Evolutionary conservation across 2,113 vertebrate species (phyloP).

Genomic region (Petrocephalus zakoni): DNA sequence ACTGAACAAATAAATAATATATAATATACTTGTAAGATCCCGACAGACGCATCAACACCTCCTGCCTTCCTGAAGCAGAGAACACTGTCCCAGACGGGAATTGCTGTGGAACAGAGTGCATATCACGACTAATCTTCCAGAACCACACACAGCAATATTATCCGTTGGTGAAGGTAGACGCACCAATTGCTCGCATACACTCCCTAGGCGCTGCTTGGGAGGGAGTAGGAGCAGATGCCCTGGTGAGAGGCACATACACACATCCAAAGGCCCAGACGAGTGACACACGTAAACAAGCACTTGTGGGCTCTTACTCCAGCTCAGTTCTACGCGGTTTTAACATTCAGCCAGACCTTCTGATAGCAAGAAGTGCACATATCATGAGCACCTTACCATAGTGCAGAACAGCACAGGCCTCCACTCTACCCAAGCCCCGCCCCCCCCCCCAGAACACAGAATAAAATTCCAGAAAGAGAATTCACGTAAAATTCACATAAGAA

Average conservation of each 20-base stretch:
- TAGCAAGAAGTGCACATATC: conserved; percentile 21
- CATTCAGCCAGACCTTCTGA: conserved; percentile 36
- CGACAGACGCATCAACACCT: neutral
- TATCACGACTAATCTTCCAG: neutral
- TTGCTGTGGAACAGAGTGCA: neutral
- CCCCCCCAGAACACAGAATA: conserved; percentile 11
- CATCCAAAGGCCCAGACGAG: neutral
- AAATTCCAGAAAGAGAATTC: conserved; percentile 6
- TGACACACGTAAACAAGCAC: neutral
- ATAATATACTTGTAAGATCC: neutral
- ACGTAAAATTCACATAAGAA: neutral
- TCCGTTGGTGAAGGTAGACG: neutral
- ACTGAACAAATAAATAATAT: conserved; percentile 23
- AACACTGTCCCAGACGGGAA: no score
- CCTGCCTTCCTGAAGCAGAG: neutral
- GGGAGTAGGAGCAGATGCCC: neutral
- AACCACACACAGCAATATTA: conserved; percentile 2
- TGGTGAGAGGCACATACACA: neutral
- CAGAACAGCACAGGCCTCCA: no score
- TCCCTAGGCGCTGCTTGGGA: neutral
- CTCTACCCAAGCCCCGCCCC: neutral
- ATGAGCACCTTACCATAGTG: conserved; percentile 26
- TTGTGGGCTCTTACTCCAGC: neutral
- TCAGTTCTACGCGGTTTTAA: conserved; percentile 26
- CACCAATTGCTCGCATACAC: neutral